These are phyloP conservation scores for Condylostylus longicornis DNA, from an alignment of 1,140 invertebrate species.

Conservation along the genomic window DNA sequence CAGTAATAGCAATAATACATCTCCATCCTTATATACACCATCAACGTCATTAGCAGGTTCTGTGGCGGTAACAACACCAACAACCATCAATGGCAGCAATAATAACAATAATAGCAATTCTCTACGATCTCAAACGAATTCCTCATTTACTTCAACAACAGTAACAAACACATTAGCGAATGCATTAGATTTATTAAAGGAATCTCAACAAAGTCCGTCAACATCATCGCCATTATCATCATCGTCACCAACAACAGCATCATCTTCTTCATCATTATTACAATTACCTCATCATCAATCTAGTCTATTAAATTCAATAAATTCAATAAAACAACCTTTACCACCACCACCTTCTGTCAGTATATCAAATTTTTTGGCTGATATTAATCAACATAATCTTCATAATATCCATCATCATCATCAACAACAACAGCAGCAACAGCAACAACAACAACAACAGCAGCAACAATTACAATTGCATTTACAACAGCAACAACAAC, in stretches of 20 bases:
- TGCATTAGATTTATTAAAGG: too few relatives aligned
- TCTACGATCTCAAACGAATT: too few relatives aligned
- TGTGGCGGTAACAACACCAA: conserved; percentile 1
- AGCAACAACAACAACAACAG: neutral
- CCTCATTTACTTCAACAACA: neutral
- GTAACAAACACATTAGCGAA: neutral
- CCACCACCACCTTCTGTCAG: conserved; percentile 13
- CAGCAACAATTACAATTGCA: neutral
- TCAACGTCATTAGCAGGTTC: neutral
- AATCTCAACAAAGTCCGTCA: neutral
- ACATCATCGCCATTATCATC: conserved; percentile 1
- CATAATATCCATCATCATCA: conserved; percentile 18
- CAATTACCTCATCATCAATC: neutral
- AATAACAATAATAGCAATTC: too few relatives aligned
- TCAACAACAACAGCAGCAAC: conserved; percentile 2
- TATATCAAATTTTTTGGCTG: conserved; percentile 2
- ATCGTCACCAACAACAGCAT: neutral
- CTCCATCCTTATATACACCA: neutral
- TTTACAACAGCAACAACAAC: conserved; percentile 6
- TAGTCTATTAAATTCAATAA: neutral
- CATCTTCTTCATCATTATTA: neutral
- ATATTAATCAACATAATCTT: conserved; percentile 21
- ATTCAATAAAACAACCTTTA: neutral
- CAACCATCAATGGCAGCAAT: neutral
- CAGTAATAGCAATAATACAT: conserved; percentile 2